phyloP scores from a whole-genome alignment of 2,888 invertebrate species.

The Zeuzera pyrina region DNA sequence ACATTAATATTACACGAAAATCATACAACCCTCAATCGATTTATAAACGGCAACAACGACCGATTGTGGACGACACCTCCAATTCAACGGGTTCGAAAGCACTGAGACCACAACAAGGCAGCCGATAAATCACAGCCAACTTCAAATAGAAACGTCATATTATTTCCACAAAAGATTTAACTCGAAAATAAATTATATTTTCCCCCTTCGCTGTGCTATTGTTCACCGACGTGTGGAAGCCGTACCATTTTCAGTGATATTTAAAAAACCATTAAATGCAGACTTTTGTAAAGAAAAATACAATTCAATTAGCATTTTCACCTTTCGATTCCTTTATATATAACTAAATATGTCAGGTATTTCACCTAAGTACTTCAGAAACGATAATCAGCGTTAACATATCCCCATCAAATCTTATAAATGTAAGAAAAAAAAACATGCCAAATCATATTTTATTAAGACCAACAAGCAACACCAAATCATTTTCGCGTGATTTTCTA shows the following conservation, averaged over 20 bases:
- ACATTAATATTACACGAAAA: too few relatives aligned
- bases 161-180: constrained; percentile 75
- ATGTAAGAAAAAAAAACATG: too few relatives aligned
- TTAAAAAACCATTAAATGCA: constrained; percentile 72
- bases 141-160: constrained; percentile 75
- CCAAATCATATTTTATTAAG: too few relatives aligned
- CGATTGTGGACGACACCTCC: constrained; percentile 43
- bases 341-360: too few relatives aligned
- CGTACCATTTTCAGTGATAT: constrained; percentile 55
- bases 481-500: too few relatives aligned
- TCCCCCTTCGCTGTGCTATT: constrained; percentile 58
- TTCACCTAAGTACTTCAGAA: too few relatives aligned
- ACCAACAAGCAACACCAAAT: too few relatives aligned
- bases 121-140: constrained; percentile 70
- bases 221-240: constrained; percentile 69
- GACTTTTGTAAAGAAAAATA: constrained; percentile 28
- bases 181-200: constrained; percentile 73
- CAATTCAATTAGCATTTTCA: background rate
- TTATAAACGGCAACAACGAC: constrained; percentile 6
- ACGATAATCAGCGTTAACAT: too few relatives aligned
- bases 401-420: too few relatives aligned
- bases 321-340: too few relatives aligned
- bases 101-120: constrained; percentile 44
- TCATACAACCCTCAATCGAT: constrained; percentile 1
- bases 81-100: constrained; percentile 32